A percentile compares a stretch with the other conserved stretches of the same genome.
These are phyloP conservation scores for Xiphydria camelus DNA, from an alignment of 2,888 invertebrate species.

Conservation along the genomic window DNA sequence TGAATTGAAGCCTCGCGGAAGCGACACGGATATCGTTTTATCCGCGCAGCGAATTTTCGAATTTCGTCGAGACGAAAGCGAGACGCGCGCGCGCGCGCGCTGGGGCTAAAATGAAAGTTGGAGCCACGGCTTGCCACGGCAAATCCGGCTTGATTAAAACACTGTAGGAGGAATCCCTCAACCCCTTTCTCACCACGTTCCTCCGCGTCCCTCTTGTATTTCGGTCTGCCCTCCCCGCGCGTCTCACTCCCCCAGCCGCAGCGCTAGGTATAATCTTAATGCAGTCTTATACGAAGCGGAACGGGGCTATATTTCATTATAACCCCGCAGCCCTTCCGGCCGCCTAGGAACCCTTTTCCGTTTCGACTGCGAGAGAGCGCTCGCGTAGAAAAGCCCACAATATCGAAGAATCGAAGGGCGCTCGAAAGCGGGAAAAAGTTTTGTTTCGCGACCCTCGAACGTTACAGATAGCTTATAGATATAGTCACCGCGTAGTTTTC, in stretches of 20 bases:
- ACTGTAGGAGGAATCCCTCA: constrained; percentile 55
- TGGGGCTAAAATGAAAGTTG: constrained; percentile 57
- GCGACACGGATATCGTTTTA: constrained; percentile 45
- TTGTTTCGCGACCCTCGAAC: no score
- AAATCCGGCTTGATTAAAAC: constrained; percentile 59
- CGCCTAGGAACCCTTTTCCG: constrained; percentile 51
- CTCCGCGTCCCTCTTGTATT: constrained; percentile 22
- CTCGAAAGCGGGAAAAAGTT: no score
- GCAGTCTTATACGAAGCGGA: constrained; percentile 57
- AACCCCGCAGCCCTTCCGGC: constrained; percentile 55
- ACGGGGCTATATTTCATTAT: constrained; percentile 58
- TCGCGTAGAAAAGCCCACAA: no score
- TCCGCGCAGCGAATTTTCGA: constrained; percentile 45
- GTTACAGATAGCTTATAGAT: no score
- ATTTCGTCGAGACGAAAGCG: constrained; percentile 31
- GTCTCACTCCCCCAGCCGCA: constrained; percentile 29
- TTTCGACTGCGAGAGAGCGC: constrained; percentile 46
- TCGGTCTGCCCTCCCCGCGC: constrained; percentile 8
- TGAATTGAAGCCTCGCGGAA: no score
- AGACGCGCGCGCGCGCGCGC: constrained; percentile 21
- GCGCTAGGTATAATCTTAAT: constrained; percentile 57
- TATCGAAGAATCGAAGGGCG: no score
- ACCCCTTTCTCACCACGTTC: constrained; percentile 40
- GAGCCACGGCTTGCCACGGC: constrained; percentile 56
- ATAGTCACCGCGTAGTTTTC: no score